A percentile compares a stretch with the other conserved stretches of the same genome.
phyloP scores from a whole-genome alignment of 92 coral and sea anemone genomes.

The Palythoa caribaeorum region DNA sequence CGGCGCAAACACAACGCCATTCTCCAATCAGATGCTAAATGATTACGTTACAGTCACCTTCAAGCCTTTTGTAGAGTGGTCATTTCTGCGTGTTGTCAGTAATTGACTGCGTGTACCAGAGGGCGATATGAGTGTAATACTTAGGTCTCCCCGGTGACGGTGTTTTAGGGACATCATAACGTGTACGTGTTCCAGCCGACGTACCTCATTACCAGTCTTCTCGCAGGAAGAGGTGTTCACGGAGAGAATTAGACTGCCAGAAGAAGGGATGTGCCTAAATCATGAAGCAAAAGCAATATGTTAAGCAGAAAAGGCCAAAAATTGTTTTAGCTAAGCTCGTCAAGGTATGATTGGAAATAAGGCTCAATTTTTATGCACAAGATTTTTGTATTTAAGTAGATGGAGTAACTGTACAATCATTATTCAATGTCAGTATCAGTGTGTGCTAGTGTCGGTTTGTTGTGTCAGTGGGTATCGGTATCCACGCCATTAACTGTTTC shows the following conservation, averaged over 20 bases:
- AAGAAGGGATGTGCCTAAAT: conserved; percentile 75
- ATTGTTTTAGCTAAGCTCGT: too few species aligned
- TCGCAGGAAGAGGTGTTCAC: conserved; percentile 83
- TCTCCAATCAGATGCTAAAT: not conserved
- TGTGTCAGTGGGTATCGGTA: too few species aligned
- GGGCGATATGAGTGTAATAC: conserved; percentile 83
- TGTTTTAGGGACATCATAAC: conserved; percentile 76
- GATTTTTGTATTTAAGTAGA: too few species aligned
- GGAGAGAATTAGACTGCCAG: conserved; percentile 83
- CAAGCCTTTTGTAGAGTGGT: conserved; percentile 81
- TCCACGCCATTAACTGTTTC: too few species aligned
- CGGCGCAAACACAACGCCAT: too few species aligned
- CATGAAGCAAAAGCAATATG: not conserved
- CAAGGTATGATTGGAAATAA: too few species aligned
- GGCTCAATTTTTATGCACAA: too few species aligned
- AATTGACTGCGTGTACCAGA: conserved; percentile 89
- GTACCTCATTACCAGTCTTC: conserved; percentile 65
- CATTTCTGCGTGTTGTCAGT: conserved; percentile 86
- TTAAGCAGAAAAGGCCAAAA: too few species aligned
- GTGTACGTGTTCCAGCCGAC: conserved; percentile 88
- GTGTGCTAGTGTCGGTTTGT: too few species aligned
- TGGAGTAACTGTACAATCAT: too few species aligned
- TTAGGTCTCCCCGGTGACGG: conserved; percentile 84
- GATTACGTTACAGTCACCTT: conserved; percentile 54
- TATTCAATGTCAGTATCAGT: too few species aligned